phyloP scores from a whole-genome alignment of 1,140 invertebrate species.

The Drosophila bocqueti region DNA sequence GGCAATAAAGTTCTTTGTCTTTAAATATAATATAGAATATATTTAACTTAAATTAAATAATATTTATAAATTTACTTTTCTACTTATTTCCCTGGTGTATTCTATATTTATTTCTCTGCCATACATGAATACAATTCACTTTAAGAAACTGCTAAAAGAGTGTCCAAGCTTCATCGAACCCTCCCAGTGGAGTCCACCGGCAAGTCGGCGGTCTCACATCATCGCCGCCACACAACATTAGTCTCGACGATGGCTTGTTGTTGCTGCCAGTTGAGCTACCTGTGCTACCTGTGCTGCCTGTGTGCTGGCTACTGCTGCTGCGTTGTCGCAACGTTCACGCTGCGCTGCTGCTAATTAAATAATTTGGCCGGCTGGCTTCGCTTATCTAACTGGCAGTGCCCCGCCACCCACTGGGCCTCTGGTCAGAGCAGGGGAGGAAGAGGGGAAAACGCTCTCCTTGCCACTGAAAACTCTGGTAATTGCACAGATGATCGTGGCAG shows the following conservation, averaged over 20 bases:
- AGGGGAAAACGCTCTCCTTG: conserved; percentile 29
- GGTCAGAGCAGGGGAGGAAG: neutral
- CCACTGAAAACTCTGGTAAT: conserved; percentile 35
- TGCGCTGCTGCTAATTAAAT: conserved; percentile 68
- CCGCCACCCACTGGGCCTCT: conserved; percentile 7
- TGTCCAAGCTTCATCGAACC: conserved; percentile 3
- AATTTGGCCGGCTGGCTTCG: conserved; percentile 37
- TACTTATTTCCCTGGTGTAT: no score
- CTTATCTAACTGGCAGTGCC: conserved; percentile 62
- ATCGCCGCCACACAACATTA: conserved; percentile 71
- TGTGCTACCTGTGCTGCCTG: conserved; percentile 17
- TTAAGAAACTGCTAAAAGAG: neutral
- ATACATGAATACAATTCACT: neutral
- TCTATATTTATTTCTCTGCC: neutral
- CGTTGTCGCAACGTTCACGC: conserved; percentile 69
- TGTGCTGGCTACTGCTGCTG: conserved; percentile 28
- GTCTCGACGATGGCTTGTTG: conserved; percentile 50
- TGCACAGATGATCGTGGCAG: conserved; percentile 50
- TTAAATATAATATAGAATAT: no score
- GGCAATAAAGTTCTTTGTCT: no score
- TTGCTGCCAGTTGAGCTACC: conserved; percentile 6
- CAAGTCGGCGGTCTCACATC: conserved; percentile 32
- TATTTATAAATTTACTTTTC: neutral
- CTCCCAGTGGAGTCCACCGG: neutral
- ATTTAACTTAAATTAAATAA: no score